Conservation (phyloP, 2,888 invertebrate genomes). For the Aphodius granarius region DNA sequence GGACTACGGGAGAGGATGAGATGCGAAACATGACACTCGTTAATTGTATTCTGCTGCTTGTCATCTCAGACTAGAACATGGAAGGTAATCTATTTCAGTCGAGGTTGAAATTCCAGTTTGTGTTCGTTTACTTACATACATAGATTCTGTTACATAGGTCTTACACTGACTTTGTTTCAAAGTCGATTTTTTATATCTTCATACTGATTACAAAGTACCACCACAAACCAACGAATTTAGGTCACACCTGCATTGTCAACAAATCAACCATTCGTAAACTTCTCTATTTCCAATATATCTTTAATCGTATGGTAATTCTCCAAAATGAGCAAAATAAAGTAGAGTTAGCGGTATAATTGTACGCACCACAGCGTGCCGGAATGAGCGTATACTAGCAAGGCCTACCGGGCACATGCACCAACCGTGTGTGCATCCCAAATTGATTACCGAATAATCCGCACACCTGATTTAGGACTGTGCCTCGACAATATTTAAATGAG, state of each 20-base stretch:
- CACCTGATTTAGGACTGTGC: constrained; percentile 12
- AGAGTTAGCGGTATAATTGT: constrained; percentile 6
- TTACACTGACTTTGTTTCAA: too few species aligned
- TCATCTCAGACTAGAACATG: neutral
- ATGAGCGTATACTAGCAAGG: neutral
- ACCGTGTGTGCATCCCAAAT: constrained; percentile 8
- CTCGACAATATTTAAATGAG: constrained; percentile 27
- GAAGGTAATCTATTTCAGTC: neutral
- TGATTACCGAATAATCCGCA: constrained; percentile 15
- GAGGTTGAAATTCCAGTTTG: neutral
- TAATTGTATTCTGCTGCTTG: constrained; percentile 1
- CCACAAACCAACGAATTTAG: too few species aligned
- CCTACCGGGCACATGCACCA: neutral
- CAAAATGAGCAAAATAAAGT: constrained; percentile 12
- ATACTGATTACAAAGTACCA: too few species aligned
- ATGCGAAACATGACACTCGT: constrained; percentile 11
- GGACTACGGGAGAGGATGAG: neutral
- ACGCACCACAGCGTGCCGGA: neutral
- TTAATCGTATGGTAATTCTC: constrained; percentile 8
- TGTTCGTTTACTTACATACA: neutral
- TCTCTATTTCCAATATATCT: neutral
- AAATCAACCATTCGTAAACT: neutral
- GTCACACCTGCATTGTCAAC: too few species aligned
- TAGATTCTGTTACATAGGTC: too few species aligned
- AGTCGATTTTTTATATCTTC: too few species aligned